phyloP scores from a whole-genome alignment of 1,140 invertebrate genomes.

The Campoletis sonorensis region DNA sequence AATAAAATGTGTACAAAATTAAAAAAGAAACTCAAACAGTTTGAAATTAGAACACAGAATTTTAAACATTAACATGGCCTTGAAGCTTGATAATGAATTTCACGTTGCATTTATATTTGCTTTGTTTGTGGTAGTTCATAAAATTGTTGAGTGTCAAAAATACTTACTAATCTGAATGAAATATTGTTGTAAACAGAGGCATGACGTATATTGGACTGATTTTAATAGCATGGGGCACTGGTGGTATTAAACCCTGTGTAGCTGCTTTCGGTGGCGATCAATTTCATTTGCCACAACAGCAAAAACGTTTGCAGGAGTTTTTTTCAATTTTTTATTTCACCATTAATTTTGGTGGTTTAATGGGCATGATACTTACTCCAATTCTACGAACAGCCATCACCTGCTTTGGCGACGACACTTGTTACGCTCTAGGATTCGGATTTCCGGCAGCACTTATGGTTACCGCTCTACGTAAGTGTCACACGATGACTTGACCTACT shows the following conservation, averaged over 20 bases:
- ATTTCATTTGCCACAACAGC: constrained; percentile 80
- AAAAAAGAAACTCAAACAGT: not conserved
- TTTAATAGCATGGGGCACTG: constrained; percentile 83
- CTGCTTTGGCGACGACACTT: constrained; percentile 85
- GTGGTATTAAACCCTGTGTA: constrained; percentile 89
- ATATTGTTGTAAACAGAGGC: constrained; percentile 53
- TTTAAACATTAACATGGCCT: too few species aligned
- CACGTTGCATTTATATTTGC: too few species aligned
- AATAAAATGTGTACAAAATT: not conserved
- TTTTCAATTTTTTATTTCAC: constrained; percentile 89
- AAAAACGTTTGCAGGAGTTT: constrained; percentile 80
- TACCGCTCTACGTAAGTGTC: constrained; percentile 78
- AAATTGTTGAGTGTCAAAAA: too few species aligned
- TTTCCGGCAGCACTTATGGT: constrained; percentile 84
- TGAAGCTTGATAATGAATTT: not conserved
- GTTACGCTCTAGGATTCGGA: constrained; percentile 88
- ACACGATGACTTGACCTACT: constrained; percentile 21
- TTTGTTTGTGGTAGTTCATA: too few species aligned
- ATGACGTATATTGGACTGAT: constrained; percentile 78
- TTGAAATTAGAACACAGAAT: not conserved
- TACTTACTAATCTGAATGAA: not conserved
- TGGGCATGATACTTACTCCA: constrained; percentile 86
- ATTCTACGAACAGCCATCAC: constrained; percentile 82
- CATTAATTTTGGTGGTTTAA: constrained; percentile 87
- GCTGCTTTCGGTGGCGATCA: constrained; percentile 88